phyloP scores from a whole-genome alignment of 2,797 vertebrate species.

The Enoplosus armatus region DNA sequence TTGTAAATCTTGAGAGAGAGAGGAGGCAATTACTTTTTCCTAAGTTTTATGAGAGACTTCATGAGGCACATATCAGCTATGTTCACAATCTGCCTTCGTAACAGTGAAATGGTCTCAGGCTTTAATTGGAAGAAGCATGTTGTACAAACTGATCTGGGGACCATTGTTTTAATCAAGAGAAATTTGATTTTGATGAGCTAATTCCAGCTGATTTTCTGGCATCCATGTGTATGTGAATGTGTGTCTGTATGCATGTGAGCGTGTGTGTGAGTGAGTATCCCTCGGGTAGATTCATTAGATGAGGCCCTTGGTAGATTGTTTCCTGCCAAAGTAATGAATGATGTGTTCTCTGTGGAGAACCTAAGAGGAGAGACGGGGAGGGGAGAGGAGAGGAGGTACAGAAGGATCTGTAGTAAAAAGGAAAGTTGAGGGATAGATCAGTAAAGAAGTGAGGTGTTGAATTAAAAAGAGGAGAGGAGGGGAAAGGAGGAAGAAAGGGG shows the following conservation, averaged over 20 bases:
- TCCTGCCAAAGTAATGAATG: conserved; percentile 62
- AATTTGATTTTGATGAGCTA: conserved; percentile 51
- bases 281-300: conserved; percentile 49
- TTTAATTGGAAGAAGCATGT: conserved; percentile 39
- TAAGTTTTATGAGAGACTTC: conserved; percentile 53
- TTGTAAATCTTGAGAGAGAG: conserved; percentile 65
- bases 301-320: conserved; percentile 56
- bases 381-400: conserved; percentile 1
- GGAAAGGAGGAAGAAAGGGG: neutral
- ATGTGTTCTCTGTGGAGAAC: conserved; percentile 49
- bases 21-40: conserved; percentile 34
- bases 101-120: conserved; percentile 28
- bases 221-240: neutral
- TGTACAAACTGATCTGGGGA: conserved; percentile 26
- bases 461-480: conserved; percentile 18
- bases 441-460: conserved; percentile 27
- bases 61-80: conserved; percentile 35
- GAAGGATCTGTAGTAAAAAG: conserved; percentile 11
- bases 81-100: conserved; percentile 23
- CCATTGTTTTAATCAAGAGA: conserved; percentile 42
- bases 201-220: conserved; percentile 39
- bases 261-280: neutral
- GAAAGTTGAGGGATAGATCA: conserved; percentile 33
- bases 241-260: neutral
- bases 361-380: conserved; percentile 36